Base-by-base conservation (phyloP, 1,140 invertebrate species). In the Dinothrombium tinctorium region DNA sequence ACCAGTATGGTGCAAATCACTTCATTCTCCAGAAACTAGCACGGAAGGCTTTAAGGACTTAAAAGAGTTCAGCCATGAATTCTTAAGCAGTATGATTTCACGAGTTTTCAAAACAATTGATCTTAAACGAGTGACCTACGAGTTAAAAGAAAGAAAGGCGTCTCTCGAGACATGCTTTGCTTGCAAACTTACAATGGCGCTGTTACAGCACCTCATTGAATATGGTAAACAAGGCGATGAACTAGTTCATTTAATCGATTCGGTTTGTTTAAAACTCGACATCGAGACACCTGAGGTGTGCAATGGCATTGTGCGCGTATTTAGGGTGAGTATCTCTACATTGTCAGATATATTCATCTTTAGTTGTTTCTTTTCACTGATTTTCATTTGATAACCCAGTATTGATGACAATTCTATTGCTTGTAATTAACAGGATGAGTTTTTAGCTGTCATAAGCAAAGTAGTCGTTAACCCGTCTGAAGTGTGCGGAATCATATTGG, bases 401-500 rank as follows among this genome's bases (percentile, higher is more conserved):
- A 4, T 7, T 7, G n/a, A 5, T 32, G n/a, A 7, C 15, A 20
- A 20, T 19, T 39, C 4, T 1, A 40, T 2, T 36, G 37, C 45
- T 50, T 37, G 47, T 48, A 12, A 21, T 62, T 50, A 63, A 45
- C 53, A 79, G 75, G 72, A 71, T 41, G 78, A 83, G 60, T 69
- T 81, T 1, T 72, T 82, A 11, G 76, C 77, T 49, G 77, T 83
- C 3, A 51, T 82, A 38, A 73, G 76, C 50, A 63, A 74, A 42
- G 65, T 79, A 11, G 68, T 69, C n/a, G 68, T 80, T 51, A 72
- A 72, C 5, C 75, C 81, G 1, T 70, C 80, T 49, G 80, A 86
- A 57, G 75, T 87, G 28, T 89, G 83, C 57, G 83, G 79, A 53
- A 80, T 86, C 53, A 72, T 86, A 0, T 80, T 89, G 29, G 81